Percentiles rank a stretch among this genome's conserved stretches.
Conservation (phyloP, 1,140 invertebrate genomes). For the Drosophila ironensis region DNA sequence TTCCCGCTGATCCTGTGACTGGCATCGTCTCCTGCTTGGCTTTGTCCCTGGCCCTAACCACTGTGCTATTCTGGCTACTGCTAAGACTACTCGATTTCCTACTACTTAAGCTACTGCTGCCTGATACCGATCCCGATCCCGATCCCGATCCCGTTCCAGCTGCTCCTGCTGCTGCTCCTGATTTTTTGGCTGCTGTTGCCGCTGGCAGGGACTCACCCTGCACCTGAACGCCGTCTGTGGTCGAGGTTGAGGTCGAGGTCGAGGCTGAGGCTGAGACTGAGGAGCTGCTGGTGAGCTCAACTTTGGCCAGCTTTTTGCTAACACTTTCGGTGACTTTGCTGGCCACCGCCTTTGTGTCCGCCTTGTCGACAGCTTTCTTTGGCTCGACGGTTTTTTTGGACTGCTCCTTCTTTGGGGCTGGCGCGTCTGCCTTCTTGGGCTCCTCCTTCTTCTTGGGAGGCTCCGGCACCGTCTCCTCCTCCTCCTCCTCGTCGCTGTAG, state of each 20-base stretch:
- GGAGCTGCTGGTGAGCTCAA: conserved; percentile 47
- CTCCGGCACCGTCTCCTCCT: conserved; percentile 18
- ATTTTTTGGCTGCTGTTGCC: conserved; percentile 18
- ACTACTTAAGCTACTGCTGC: conserved; percentile 46
- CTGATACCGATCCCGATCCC: conserved; percentile 28
- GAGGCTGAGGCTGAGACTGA: neutral
- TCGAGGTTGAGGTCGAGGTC: conserved; percentile 2
- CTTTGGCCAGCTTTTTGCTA: conserved; percentile 80
- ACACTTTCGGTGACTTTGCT: conserved; percentile 85
- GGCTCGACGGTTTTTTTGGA: conserved; percentile 29
- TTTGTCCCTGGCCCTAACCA: conserved; percentile 45
- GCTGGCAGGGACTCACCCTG: conserved; percentile 67
- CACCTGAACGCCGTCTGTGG: conserved; percentile 35
- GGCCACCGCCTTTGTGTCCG: conserved; percentile 80
- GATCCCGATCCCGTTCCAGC: conserved; percentile 14
- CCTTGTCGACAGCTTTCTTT: conserved; percentile 8
- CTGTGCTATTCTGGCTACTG: conserved; percentile 59
- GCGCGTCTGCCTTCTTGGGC: conserved; percentile 22
- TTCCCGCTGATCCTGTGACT: conserved; percentile 4
- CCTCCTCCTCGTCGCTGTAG: conserved; percentile 69
- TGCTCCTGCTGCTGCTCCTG: conserved; percentile 23
- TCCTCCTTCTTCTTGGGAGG: conserved; percentile 12
- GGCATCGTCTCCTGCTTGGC: conserved; percentile 31
- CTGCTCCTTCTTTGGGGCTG: conserved; percentile 7
- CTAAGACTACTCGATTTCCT: conserved; percentile 48